Conservation (phyloP, 2,797 vertebrate species). For the Periparus ater region DNA sequence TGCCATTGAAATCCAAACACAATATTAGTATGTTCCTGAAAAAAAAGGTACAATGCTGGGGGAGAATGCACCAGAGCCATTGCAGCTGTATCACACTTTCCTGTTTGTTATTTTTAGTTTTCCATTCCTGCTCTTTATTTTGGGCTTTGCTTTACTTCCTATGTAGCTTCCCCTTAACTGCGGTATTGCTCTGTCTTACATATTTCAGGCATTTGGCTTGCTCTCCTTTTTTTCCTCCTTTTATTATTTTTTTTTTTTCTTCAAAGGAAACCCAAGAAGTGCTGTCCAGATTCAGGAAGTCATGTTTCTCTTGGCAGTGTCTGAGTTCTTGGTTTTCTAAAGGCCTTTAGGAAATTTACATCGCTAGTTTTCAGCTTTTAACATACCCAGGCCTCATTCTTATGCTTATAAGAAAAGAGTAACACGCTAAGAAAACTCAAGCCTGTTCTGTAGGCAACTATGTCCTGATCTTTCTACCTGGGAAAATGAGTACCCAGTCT, state of each 20-base stretch:
- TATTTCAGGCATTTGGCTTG: constrained; percentile 58
- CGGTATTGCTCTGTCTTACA: constrained; percentile 63
- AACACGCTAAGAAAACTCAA: background rate
- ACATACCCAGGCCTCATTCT: background rate
- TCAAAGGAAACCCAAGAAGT: constrained; percentile 73
- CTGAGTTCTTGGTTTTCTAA: constrained; percentile 72
- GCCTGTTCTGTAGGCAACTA: background rate
- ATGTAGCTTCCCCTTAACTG: constrained; percentile 77
- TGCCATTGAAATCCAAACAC: constrained; percentile 78
- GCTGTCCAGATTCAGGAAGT: constrained; percentile 68
- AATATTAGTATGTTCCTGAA: constrained; percentile 75
- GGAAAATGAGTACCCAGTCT: background rate
- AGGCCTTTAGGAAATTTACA: constrained; percentile 62
- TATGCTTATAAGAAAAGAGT: background rate
- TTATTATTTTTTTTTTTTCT: background rate
- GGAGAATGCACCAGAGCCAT: constrained; percentile 62
- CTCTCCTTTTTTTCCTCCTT: background rate
- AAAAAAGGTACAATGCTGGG: constrained; percentile 70
- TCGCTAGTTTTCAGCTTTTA: constrained; percentile 55
- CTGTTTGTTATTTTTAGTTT: constrained; percentile 82
- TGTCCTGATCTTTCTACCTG: background rate
- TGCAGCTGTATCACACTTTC: constrained; percentile 76
- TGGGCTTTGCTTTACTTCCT: constrained; percentile 79
- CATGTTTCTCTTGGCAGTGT: constrained; percentile 66
- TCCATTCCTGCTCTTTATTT: constrained; percentile 78